Conservation (phyloP, 2,888 invertebrate species). For the Platyscelio sp. region DNA sequence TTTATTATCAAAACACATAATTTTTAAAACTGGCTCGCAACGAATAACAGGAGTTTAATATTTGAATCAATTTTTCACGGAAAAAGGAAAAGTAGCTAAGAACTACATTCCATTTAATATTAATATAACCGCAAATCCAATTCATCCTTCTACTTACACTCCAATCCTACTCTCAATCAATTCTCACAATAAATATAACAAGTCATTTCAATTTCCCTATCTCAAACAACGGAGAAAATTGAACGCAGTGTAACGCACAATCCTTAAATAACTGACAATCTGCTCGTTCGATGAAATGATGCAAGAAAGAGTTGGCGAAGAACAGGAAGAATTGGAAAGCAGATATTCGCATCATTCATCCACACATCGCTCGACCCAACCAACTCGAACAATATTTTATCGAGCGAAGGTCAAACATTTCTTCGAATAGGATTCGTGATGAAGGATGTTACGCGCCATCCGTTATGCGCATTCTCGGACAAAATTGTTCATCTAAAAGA, state of each 20-base stretch:
- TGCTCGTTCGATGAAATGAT: constrained; percentile 44
- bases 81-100: not conserved
- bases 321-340: constrained; percentile 53
- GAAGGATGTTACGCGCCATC: constrained; percentile 19
- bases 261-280: constrained; percentile 52
- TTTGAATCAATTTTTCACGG: too few relatives aligned
- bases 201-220: constrained; percentile 17
- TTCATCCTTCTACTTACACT: constrained; percentile 14
- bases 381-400: constrained; percentile 55
- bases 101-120: constrained; percentile 13
- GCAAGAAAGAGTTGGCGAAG: constrained; percentile 36
- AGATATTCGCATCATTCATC: constrained; percentile 54
- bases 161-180: not conserved
- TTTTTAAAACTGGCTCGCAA: too few relatives aligned
- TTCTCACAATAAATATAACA: constrained; percentile 33
- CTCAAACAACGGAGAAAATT: constrained; percentile 34
- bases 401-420: constrained; percentile 56
- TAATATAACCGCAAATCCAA: constrained; percentile 13
- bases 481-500: constrained; percentile 42
- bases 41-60: too few relatives aligned
- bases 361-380: constrained; percentile 20
- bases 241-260: constrained; percentile 36
- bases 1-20: too few relatives aligned
- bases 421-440: constrained; percentile 45
- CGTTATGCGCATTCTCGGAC: constrained; percentile 42